These are phyloP conservation scores for Drosophila sechellia DNA, from an alignment of 1,140 invertebrate genomes.

Conservation along the genomic window DNA sequence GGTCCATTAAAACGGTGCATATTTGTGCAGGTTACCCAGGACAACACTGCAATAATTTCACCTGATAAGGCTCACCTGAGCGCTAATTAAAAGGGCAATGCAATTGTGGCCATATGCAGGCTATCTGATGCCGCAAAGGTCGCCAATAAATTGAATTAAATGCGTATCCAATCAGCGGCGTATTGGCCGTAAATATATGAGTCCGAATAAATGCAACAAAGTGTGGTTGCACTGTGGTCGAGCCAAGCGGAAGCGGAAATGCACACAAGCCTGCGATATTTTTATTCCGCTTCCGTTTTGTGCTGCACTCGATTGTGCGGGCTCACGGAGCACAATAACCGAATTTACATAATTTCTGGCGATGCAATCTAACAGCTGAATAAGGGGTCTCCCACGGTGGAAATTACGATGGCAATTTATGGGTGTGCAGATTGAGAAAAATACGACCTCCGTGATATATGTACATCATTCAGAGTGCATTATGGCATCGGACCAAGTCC, in stretches of 20 bases:
- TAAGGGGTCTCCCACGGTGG: conserved; percentile 7
- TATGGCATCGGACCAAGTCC: conserved; percentile 2
- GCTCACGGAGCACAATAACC: conserved; percentile 36
- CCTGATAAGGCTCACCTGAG: conserved; percentile 22
- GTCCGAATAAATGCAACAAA: conserved; percentile 45
- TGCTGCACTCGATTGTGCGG: conserved; percentile 21
- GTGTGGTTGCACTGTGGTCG: conserved; percentile 28
- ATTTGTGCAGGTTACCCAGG: conserved; percentile 7
- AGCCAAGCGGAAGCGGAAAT: conserved; percentile 66
- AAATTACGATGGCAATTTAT: conserved; percentile 30
- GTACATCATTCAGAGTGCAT: conserved; percentile 38
- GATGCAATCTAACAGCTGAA: conserved; percentile 34
- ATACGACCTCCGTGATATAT: conserved; percentile 13
- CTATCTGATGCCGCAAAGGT: conserved; percentile 15
- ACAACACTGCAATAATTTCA: conserved; percentile 10
- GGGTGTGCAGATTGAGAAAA: conserved; percentile 20
- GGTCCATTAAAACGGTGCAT: conserved; percentile 39
- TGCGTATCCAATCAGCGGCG: conserved; percentile 62
- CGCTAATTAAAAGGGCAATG: conserved; percentile 51
- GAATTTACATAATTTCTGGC: conserved; percentile 46
- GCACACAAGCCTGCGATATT: conserved; percentile 52
- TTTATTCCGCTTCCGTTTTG: conserved; percentile 38
- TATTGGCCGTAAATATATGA: conserved; percentile 18
- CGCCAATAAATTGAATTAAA: conserved; percentile 72
- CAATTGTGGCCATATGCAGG: conserved; percentile 52